These are phyloP conservation scores for Drosophila ochracea DNA, from an alignment of 2,888 invertebrate genomes.

Conservation along the genomic window DNA sequence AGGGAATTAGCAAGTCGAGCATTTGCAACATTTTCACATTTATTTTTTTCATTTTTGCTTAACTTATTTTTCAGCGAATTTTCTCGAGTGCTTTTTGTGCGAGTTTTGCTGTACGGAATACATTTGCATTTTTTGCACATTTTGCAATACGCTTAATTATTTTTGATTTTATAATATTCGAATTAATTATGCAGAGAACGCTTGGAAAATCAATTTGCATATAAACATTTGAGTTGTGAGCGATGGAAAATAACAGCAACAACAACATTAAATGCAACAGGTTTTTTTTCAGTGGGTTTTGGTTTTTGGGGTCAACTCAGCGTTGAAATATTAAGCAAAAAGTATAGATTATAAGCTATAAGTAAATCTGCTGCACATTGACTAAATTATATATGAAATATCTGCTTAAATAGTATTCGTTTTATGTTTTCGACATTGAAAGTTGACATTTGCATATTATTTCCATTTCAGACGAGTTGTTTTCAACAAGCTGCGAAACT, in stretches of 20 bases:
- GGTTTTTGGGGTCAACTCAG: constrained; percentile 23
- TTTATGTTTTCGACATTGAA: constrained; percentile 24
- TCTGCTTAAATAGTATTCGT: neutral
- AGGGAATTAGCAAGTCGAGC: constrained; percentile 8
- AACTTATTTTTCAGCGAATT: constrained; percentile 40
- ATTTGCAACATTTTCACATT: neutral
- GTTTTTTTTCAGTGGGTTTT: constrained; percentile 4
- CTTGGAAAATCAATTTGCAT: constrained; percentile 42
- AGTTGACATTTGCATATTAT: constrained; percentile 10
- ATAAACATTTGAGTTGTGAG: constrained; percentile 17
- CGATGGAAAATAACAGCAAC: constrained; percentile 11
- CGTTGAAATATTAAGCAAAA: neutral
- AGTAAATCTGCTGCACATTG: neutral
- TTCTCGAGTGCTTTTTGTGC: constrained; percentile 19
- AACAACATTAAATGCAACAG: constrained; percentile 27
- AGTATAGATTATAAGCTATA: neutral
- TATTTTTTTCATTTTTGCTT: constrained; percentile 14
- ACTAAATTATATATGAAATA: neutral
- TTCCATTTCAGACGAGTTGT: constrained; percentile 38
- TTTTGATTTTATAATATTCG: constrained; percentile 23
- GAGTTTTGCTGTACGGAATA: neutral
- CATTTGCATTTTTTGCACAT: constrained; percentile 57
- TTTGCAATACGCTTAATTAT: constrained; percentile 32
- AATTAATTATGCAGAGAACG: constrained; percentile 52
- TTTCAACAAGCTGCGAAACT: constrained; percentile 17